Base-by-base conservation (phyloP, 2,113 vertebrate genomes). In the Cnemophilus loriae region DNA sequence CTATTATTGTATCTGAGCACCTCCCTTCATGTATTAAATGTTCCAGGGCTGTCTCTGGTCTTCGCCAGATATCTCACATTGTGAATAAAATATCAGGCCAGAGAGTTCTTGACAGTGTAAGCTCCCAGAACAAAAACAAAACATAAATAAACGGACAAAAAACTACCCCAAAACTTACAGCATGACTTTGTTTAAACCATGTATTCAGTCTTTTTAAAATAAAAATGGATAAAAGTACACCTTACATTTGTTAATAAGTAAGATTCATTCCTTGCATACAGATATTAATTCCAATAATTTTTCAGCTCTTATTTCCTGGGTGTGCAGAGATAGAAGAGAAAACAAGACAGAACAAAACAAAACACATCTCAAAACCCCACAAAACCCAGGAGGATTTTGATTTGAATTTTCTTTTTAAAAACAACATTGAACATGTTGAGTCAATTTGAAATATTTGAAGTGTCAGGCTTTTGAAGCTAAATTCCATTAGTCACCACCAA, bases 41-140 rank as follows among this genome's bases (percentile, higher is more conserved):
- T 16, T 47, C 22, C 21, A 47, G 10, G 5, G 13, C 32, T 56
- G 22, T 27, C 16, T 55, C 22, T 42, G 50, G 49, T 52, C 3
- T 50, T 71, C 7, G 0, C 3, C 22, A 81, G 7, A 3, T 33
- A 9, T 12, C 20, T 61, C 13, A 37, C 10, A 5, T 44, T 33
- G 23, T 39, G 27, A 56, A 53, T 13, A 15, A 69, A 46, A 1
- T 17, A 32, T 22, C 23, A 65, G 39, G 28, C 32, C 15, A 56
- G 47, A 33, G 1, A 32, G 10, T 6, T 88, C 35, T 26, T 59
- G 9, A 35, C 5, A 39, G 27, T 20, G 12, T 23, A 44, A 68
- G 3, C 2, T 56, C 74, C 33, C 49, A 13, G 22, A 68, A 63
- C 28, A 74, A 67, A 41, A 69, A 4, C 4, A 47, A 61, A 53